phyloP scores from a whole-genome alignment of 2,888 invertebrate genomes.

The Lucinisca nassula region DNA sequence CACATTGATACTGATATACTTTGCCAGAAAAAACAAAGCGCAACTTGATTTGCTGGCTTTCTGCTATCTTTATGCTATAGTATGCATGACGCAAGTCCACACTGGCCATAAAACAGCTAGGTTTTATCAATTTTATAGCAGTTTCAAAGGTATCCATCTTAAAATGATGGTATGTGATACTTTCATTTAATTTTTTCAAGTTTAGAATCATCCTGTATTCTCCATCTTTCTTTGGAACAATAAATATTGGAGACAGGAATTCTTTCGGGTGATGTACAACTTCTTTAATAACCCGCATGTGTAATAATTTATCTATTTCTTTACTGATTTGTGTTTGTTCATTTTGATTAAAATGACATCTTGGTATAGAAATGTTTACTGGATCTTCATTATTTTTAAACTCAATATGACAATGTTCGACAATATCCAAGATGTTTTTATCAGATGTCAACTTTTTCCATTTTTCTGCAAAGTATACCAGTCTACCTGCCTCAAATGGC shows the following conservation, averaged over 20 bases:
- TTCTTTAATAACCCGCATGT: constrained; percentile 30
- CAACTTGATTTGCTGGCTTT: constrained; percentile 27
- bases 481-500: constrained; percentile 28
- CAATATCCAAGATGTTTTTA: constrained; percentile 24
- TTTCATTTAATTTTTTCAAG: constrained; percentile 52
- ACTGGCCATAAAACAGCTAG: constrained; percentile 11
- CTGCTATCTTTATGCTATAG: constrained; percentile 43
- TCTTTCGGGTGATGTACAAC: constrained; percentile 24
- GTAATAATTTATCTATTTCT: constrained; percentile 33
- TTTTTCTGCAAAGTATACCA: constrained; percentile 24
- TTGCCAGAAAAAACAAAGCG: constrained; percentile 10
- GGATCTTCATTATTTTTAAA: neutral
- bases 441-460: constrained; percentile 40
- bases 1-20: neutral
- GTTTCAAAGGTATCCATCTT: constrained; percentile 62
- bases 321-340: neutral
- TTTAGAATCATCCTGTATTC: constrained; percentile 45
- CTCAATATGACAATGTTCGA: constrained; percentile 37
- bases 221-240: constrained; percentile 33
- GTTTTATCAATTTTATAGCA: constrained; percentile 23
- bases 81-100: constrained; percentile 59
- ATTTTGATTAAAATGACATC: neutral
- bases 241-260: constrained; percentile 50
- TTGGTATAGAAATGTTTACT: too few relatives aligned
- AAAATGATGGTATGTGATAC: constrained; percentile 49